These are phyloP conservation scores for Lycaena phlaeas DNA, from an alignment of 2,888 invertebrate species.

Conservation along the genomic window DNA sequence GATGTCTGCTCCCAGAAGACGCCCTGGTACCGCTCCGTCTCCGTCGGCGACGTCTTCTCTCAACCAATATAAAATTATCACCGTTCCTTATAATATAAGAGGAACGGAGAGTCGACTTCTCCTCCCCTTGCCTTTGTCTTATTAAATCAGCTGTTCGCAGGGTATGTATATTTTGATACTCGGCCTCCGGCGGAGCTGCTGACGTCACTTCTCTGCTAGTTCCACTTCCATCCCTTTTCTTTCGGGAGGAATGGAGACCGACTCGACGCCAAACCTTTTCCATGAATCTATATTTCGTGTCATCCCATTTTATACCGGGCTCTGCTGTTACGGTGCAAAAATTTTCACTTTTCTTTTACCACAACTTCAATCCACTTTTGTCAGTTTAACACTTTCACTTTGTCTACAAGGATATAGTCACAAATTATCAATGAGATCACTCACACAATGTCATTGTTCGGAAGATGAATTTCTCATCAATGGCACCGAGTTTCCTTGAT, in stretches of 20 bases:
- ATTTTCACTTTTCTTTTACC: background rate
- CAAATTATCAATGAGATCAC: conserved; percentile 41
- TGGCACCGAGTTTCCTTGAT: conserved; percentile 12
- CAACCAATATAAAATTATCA: conserved; percentile 65
- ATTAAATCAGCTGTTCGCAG: conserved; percentile 68
- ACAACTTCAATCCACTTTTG: background rate
- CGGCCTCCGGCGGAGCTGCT: conserved; percentile 53
- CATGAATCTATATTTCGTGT: conserved; percentile 64
- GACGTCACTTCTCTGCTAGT: conserved; percentile 58
- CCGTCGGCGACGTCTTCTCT: conserved; percentile 56
- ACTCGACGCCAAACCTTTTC: conserved; percentile 73
- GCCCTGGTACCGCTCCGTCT: conserved; percentile 63
- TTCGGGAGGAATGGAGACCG: conserved; percentile 72
- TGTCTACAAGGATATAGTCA: conserved; percentile 2
- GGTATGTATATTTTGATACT: conserved; percentile 66
- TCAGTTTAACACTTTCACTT: background rate
- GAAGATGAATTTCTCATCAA: conserved; percentile 20
- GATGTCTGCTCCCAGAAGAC: conserved; percentile 58
- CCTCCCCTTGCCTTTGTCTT: conserved; percentile 63
- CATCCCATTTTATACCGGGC: conserved; percentile 61
- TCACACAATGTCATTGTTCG: conserved; percentile 52
- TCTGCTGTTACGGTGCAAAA: background rate
- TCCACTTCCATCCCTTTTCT: conserved; percentile 72
- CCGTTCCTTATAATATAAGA: conserved; percentile 68
- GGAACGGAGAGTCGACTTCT: conserved; percentile 63